Conservation (phyloP, 2,797 vertebrate genomes). For the Sorex maritimensis region DNA sequence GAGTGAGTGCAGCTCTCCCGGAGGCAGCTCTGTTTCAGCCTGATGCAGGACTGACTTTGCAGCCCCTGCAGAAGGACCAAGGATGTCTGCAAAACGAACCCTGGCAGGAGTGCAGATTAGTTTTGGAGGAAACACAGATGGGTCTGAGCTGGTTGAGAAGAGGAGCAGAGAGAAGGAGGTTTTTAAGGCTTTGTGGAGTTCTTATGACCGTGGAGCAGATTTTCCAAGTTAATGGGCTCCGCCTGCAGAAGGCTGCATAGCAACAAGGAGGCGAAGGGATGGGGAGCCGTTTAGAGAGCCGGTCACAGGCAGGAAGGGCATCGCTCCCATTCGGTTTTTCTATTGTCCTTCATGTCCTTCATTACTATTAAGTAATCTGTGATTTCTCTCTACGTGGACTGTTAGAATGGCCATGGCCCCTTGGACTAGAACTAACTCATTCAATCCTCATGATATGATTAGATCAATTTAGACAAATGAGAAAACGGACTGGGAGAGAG, state of each 20-base stretch:
- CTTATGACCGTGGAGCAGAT: constrained; percentile 44
- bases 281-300: constrained; percentile 56
- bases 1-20: neutral
- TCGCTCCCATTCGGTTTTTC: constrained; percentile 48
- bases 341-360: constrained; percentile 31
- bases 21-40: constrained; percentile 34
- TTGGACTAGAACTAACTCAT: constrained; percentile 10
- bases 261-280: constrained; percentile 77
- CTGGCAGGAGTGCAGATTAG: constrained; percentile 61
- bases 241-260: constrained; percentile 77
- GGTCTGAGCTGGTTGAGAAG: constrained; percentile 48
- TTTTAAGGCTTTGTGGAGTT: constrained; percentile 46
- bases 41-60: constrained; percentile 37
- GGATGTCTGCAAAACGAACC: constrained; percentile 61
- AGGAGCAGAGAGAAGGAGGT: constrained; percentile 34
- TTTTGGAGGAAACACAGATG: constrained; percentile 56
- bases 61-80: constrained; percentile 6
- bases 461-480: constrained; percentile 6
- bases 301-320: constrained; percentile 30
- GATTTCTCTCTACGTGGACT: constrained; percentile 35
- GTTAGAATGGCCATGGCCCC: neutral
- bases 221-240: constrained; percentile 45
- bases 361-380: neutral
- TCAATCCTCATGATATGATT: constrained; percentile 36
- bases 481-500: constrained; percentile 7